These are phyloP conservation scores for Ophion ellenae DNA, from an alignment of 2,888 invertebrate species.

Conservation along the genomic window DNA sequence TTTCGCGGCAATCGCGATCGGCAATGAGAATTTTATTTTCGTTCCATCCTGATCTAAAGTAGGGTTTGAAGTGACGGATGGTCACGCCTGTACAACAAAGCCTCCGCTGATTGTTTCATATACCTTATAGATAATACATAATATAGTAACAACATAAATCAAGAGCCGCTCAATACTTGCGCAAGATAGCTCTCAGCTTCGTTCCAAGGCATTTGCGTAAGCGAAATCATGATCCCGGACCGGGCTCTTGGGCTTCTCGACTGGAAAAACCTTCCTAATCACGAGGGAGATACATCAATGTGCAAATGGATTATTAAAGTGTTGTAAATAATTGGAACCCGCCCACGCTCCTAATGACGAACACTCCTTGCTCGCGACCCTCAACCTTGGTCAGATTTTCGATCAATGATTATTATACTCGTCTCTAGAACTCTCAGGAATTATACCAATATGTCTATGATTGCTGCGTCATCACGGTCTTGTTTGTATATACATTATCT, in stretches of 20 bases:
- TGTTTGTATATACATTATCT: slow-evolving; percentile 24
- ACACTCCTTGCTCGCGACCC: background rate
- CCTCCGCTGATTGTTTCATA: slow-evolving; percentile 25
- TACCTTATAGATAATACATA: slow-evolving; percentile 16
- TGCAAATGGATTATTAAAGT: background rate
- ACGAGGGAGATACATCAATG: background rate
- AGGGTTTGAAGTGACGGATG: slow-evolving; percentile 25
- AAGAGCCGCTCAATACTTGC: slow-evolving; percentile 47
- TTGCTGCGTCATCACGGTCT: slow-evolving; percentile 14
- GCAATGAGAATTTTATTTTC: slow-evolving; percentile 40
- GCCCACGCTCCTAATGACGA: background rate
- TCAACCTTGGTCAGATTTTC: background rate
- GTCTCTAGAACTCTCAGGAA: background rate
- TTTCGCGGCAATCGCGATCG: slow-evolving; percentile 52
- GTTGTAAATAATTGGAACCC: slow-evolving; percentile 1
- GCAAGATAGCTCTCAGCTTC: slow-evolving; percentile 55
- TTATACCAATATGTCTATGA: background rate
- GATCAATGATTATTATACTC: background rate
- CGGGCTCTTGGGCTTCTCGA: slow-evolving; percentile 40
- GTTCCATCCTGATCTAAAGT: slow-evolving; percentile 12
- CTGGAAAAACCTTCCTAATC: background rate
- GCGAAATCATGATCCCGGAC: slow-evolving; percentile 56
- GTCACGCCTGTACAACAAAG: slow-evolving; percentile 18
- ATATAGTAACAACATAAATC: slow-evolving; percentile 5
- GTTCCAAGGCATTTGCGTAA: slow-evolving; percentile 66